phyloP scores from a whole-genome alignment of 1,140 invertebrate species.

The Drosophila watanabei region DNA sequence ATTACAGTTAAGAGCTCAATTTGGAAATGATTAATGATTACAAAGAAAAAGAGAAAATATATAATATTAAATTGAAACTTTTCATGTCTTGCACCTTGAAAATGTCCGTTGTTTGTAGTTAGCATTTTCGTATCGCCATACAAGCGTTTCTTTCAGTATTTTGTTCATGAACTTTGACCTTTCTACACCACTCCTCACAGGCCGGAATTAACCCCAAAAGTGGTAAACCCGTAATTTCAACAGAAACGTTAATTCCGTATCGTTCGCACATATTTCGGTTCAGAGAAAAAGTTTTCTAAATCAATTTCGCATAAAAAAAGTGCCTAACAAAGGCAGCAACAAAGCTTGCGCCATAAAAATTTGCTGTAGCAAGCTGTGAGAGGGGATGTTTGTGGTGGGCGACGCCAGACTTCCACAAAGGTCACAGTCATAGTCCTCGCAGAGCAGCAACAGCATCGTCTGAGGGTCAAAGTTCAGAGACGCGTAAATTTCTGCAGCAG shows the following conservation, averaged over 20 bases:
- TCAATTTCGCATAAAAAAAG: slow-evolving; percentile 77
- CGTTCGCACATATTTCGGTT: slow-evolving; percentile 34
- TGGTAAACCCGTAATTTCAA: slow-evolving; percentile 16
- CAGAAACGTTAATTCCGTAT: slow-evolving; percentile 31
- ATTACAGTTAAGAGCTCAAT: too few species aligned
- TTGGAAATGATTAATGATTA: too few species aligned
- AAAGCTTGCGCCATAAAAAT: slow-evolving; percentile 60
- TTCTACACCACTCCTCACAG: slow-evolving; percentile 7
- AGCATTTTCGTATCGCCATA: neutral
- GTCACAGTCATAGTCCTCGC: slow-evolving; percentile 48
- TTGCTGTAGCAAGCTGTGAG: slow-evolving; percentile 9
- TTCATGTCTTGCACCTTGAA: neutral
- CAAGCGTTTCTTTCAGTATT: neutral
- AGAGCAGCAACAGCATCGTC: slow-evolving; percentile 39
- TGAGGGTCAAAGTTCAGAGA: slow-evolving; percentile 77
- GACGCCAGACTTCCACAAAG: slow-evolving; percentile 51
- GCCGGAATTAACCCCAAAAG: slow-evolving; percentile 22
- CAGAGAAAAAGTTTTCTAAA: slow-evolving; percentile 70
- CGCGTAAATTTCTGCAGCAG: slow-evolving; percentile 62
- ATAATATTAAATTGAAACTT: too few species aligned
- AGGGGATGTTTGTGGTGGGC: slow-evolving; percentile 2
- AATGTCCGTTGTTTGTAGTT: neutral
- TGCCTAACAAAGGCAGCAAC: slow-evolving; percentile 44
- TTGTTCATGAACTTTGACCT: slow-evolving; percentile 32
- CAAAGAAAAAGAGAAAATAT: too few species aligned